Percentiles rank a stretch among this genome's conserved stretches.
Evolutionary conservation across 2,888 invertebrate genomes (phyloP).

Genomic region (Noctua comes): DNA sequence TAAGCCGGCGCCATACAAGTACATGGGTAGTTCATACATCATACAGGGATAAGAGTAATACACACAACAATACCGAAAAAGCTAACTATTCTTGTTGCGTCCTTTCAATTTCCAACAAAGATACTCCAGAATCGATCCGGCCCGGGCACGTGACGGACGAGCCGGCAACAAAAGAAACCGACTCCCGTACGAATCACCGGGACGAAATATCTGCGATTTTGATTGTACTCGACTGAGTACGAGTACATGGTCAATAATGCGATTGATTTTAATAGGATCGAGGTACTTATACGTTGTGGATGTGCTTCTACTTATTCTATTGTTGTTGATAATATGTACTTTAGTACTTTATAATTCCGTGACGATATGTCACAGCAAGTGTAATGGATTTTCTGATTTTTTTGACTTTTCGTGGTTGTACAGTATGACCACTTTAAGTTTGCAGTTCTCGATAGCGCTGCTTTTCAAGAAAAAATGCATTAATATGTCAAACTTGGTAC

Average conservation of each 20-base stretch:
- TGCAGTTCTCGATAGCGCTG: background rate
- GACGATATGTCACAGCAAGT: background rate
- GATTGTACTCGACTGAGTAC: conserved; percentile 43
- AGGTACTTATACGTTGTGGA: background rate
- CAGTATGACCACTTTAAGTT: background rate
- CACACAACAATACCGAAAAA: conserved; percentile 46
- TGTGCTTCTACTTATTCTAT: background rate
- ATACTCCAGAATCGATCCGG: conserved; percentile 50
- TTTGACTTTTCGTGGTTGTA: background rate
- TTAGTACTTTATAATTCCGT: background rate
- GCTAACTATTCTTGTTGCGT: conserved; percentile 41
- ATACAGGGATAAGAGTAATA: conserved; percentile 13
- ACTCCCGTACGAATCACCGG: conserved; percentile 42
- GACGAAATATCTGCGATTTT: conserved; percentile 43
- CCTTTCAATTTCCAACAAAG: conserved; percentile 55
- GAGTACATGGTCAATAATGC: conserved; percentile 47
- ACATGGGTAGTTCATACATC: no score
- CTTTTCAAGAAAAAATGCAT: background rate
- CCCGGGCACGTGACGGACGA: conserved; percentile 44
- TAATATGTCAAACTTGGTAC: background rate
- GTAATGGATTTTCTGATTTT: background rate
- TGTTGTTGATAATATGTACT: background rate
- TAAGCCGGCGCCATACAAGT: background rate
- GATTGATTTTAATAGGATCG: conserved; percentile 42
- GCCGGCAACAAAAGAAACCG: conserved; percentile 41